phyloP scores from a whole-genome alignment of 2,797 vertebrate genomes.

The Tachyglossus aculeatus region DNA sequence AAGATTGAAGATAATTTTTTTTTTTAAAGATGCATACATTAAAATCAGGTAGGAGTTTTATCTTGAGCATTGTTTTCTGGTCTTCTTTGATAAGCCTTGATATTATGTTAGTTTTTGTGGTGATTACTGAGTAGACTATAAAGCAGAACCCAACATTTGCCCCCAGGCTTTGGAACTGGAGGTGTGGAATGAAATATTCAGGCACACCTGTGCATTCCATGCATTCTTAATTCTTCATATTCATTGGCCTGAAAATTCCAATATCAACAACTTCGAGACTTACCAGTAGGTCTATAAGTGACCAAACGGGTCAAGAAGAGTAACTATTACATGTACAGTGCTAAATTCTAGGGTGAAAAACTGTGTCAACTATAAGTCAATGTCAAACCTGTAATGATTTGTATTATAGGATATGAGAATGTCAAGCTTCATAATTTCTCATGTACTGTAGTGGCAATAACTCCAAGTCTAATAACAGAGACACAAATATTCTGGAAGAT shows the following conservation, averaged over 20 bases:
- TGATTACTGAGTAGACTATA: too few species aligned
- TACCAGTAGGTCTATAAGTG: neutral
- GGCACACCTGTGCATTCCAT: too few species aligned
- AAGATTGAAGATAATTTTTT: neutral
- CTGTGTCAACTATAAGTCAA: neutral
- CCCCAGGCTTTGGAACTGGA: too few species aligned
- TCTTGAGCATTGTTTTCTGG: too few species aligned
- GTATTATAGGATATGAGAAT: neutral
- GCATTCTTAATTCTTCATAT: too few species aligned
- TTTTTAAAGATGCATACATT: neutral
- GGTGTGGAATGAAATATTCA: too few species aligned
- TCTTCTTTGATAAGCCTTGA: too few species aligned
- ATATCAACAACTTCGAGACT: too few species aligned
- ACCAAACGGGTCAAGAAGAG: neutral
- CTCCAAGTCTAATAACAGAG: slow-evolving; percentile 38
- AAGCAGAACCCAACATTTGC: too few species aligned
- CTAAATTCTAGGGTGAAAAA: slow-evolving; percentile 20
- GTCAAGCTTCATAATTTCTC: slow-evolving; percentile 37
- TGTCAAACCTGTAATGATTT: slow-evolving; percentile 25
- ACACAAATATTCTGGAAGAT: slow-evolving; percentile 31
- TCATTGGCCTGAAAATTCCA: too few species aligned
- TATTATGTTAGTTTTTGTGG: too few species aligned
- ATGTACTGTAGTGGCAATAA: slow-evolving; percentile 28
- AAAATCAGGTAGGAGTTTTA: neutral
- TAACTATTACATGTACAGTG: neutral